A percentile compares a stretch with the other conserved stretches of the same genome.
These are phyloP conservation scores for Murina feae DNA, from an alignment of 2,113 vertebrate species.

Conservation along the genomic window DNA sequence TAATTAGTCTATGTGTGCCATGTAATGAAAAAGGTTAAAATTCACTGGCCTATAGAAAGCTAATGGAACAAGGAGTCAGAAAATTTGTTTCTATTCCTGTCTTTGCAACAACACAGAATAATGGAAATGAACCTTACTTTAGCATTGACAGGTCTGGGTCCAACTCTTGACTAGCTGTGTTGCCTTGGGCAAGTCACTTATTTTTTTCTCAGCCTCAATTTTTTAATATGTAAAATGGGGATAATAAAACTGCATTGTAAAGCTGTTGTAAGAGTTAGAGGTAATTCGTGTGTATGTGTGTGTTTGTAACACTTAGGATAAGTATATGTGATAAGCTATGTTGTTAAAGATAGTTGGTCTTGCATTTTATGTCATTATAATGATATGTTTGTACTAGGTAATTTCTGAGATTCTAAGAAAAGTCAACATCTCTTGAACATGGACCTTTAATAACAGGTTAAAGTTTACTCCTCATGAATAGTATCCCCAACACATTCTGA, in stretches of 20 bases:
- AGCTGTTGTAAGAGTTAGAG: neutral
- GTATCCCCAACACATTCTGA: neutral
- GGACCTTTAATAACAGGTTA: neutral
- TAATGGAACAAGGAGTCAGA: neutral
- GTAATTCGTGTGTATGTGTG: neutral
- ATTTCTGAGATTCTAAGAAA: neutral
- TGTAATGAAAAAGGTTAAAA: neutral
- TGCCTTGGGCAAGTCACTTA: neutral
- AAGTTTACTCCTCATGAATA: neutral
- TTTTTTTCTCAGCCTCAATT: conserved; percentile 6
- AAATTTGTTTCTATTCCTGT: conserved; percentile 24
- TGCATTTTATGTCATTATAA: neutral
- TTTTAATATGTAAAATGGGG: neutral
- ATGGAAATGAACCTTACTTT: conserved; percentile 17
- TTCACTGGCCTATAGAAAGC: neutral
- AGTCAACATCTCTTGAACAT: neutral
- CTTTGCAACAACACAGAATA: neutral
- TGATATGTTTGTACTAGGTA: neutral
- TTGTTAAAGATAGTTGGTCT: neutral
- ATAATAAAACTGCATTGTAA: neutral
- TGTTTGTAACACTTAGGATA: neutral
- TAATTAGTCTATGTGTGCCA: neutral
- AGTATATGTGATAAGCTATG: neutral
- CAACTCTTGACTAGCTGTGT: conserved; percentile 23
- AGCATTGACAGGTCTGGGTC: neutral